These are phyloP conservation scores for Odontothrips loti DNA, from an alignment of 2,888 invertebrate genomes.

Conservation along the genomic window DNA sequence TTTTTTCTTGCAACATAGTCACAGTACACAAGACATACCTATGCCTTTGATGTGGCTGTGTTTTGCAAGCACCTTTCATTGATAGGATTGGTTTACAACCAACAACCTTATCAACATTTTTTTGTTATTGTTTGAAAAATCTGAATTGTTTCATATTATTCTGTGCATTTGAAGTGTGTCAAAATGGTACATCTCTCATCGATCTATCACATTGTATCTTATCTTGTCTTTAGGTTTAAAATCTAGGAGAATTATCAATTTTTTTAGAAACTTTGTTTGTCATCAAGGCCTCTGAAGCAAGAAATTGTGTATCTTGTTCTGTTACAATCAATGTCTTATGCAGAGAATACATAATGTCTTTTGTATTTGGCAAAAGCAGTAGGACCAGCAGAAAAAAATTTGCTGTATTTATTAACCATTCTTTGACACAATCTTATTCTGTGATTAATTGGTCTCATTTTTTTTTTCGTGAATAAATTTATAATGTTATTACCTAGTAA, in stretches of 20 bases:
- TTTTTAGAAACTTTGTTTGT: neutral
- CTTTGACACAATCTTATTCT: neutral
- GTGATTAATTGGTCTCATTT: slow-evolving; percentile 25
- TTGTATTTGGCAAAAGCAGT: neutral
- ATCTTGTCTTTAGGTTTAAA: neutral
- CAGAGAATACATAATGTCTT: neutral
- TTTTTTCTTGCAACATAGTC: slow-evolving; percentile 13
- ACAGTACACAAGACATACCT: neutral
- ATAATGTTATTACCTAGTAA: neutral
- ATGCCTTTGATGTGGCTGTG: neutral
- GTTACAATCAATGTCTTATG: neutral
- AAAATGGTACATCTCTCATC: neutral
- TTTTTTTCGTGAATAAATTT: slow-evolving; percentile 8
- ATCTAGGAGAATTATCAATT: neutral
- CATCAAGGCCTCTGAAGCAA: neutral
- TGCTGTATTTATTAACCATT: neutral
- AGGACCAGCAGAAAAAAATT: neutral
- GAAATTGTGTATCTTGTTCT: neutral
- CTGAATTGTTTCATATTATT: neutral
- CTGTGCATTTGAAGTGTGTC: neutral
- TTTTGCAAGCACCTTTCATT: slow-evolving; percentile 10
- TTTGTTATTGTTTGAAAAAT: neutral
- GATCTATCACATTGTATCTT: neutral
- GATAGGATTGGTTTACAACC: neutral
- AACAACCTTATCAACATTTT: neutral